Evolutionary conservation across 92 coral and sea anemone genomes (phyloP).

Genomic region (Porites lobata): DNA sequence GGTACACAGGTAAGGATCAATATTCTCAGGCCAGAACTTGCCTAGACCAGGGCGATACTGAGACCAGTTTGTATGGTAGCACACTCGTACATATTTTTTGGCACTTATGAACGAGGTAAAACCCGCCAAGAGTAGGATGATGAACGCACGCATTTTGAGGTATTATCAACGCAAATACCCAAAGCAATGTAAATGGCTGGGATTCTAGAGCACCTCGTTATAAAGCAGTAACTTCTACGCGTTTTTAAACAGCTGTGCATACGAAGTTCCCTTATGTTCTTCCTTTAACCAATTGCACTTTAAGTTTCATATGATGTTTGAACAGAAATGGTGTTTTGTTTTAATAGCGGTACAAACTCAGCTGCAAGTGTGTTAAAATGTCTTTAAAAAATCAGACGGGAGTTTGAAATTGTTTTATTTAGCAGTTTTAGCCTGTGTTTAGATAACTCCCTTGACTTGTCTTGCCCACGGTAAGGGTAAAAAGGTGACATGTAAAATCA

Average conservation of each 20-base stretch:
- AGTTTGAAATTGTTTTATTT: background rate
- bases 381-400: background rate
- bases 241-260: background rate
- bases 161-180: background rate
- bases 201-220: background rate
- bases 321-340: background rate
- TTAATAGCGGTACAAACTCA: constrained; percentile 17
- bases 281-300: background rate
- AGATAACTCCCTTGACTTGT: no score
- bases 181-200: background rate
- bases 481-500: no score
- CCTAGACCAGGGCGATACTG: constrained; percentile 87
- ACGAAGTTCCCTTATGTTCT: background rate
- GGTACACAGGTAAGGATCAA: constrained; percentile 84
- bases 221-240: background rate
- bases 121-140: constrained; percentile 45
- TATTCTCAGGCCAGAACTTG: constrained; percentile 86
- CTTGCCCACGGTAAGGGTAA: no score
- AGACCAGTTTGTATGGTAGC: constrained; percentile 97
- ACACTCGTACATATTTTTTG: constrained; percentile 85
- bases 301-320: background rate
- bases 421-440: no score
- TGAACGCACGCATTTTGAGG: constrained; percentile 22
- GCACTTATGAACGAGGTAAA: constrained; percentile 72
- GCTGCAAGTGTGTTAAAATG: background rate